Evolutionary conservation across 2,888 invertebrate species (phyloP), one percentile per base, ranked within the genome.

Genomic region (Eupithecia abbreviata): DNA sequence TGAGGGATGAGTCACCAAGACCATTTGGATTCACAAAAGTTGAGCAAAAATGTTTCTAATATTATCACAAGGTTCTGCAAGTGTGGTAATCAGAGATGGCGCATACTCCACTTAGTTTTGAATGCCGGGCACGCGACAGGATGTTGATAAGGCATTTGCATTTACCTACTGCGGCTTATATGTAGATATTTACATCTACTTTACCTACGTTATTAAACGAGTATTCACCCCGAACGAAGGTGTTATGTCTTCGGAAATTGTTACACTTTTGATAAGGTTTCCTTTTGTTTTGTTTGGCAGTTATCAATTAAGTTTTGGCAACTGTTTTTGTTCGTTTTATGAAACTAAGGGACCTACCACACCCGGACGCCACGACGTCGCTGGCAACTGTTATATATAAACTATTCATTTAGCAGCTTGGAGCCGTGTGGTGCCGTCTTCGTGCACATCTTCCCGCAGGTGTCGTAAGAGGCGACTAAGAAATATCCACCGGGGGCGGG

Each of bases 81-180:
- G 45, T 45, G 69, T 69, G 18, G 18, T 47, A 30, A 45, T 30
- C 69, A 69, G 13, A 74, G 62, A 74, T 71, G 89, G 88, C 90
- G 87, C 84, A 77, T 80, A 83, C 42, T 80, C 82, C 58, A 84
- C 84, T 83, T 83, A 85, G 87, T 89, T 92, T 88, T 82, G 87
- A 89, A 92, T 91, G 87, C 90, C 83, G 86, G 84, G 82, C 91
- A 89, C 91, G 89, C 84, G 86, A 83, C 92, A 92, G 93, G 92
- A 93, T 90, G 90, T 91, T 90, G 91, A 92, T 92, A 92, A 90
- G 86, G 87, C 88, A 91, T 92, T 92, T 90, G 90, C 91, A 92
- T 92, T 90, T 86, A 86, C 85, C 85, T 73, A 66, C 55, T 49
- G 69, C 69, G 69, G 47, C 47, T 49, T 69, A 69, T 13, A 30